phyloP scores from a whole-genome alignment of 2,888 invertebrate genomes.

The Chrysomela aeneicollis region DNA sequence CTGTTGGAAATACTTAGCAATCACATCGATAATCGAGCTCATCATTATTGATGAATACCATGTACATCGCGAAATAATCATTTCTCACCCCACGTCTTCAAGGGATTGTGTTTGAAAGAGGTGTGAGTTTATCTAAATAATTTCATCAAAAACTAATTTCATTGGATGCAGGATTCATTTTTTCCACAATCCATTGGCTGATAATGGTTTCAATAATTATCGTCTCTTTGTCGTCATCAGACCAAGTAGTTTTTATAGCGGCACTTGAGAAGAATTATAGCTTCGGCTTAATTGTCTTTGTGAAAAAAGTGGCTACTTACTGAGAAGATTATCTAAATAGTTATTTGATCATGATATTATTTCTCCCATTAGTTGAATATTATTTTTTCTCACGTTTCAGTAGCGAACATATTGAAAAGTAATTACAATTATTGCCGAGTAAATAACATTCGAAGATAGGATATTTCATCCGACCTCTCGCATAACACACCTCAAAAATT shows the following conservation, averaged over 20 bases:
- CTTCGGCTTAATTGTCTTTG: too few relatives aligned
- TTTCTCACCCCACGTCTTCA: constrained; percentile 8
- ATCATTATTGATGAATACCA: constrained; percentile 8
- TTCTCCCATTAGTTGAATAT: neutral
- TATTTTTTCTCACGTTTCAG: constrained; percentile 7
- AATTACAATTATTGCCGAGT: constrained; percentile 10
- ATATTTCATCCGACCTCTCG: constrained; percentile 20
- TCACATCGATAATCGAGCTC: too few relatives aligned
- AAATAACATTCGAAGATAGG: constrained; percentile 17
- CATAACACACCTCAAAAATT: constrained; percentile 20
- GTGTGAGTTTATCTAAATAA: too few relatives aligned
- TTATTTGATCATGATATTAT: neutral
- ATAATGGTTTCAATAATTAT: too few relatives aligned
- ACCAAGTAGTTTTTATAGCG: too few relatives aligned
- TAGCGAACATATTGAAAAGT: constrained; percentile 8
- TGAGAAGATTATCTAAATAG: neutral
- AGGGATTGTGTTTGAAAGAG: too few relatives aligned
- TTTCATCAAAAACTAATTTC: too few relatives aligned
- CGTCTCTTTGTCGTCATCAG: too few relatives aligned
- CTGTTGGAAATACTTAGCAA: too few relatives aligned
- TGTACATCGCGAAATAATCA: neutral
- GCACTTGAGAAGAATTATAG: too few relatives aligned
- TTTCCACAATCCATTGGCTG: too few relatives aligned
- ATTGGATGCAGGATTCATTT: too few relatives aligned
- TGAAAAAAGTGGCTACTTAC: neutral